phyloP scores from a whole-genome alignment of 1,140 invertebrate genomes.

The Acarapis woodi region DNA sequence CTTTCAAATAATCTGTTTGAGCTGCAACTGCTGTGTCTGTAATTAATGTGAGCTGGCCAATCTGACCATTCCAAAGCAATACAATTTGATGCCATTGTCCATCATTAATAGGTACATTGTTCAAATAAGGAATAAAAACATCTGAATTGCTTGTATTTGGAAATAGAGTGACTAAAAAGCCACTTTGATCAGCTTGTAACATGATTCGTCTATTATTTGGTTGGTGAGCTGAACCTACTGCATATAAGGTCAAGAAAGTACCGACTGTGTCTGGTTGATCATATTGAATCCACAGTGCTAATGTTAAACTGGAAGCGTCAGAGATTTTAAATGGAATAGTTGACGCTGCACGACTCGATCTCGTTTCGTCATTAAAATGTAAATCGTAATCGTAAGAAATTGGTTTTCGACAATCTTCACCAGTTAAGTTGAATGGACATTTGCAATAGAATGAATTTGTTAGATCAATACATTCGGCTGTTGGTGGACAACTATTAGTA shows the following conservation, averaged over 20 bases:
- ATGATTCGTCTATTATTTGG: slow-evolving; percentile 42
- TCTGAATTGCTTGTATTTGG: slow-evolving; percentile 39
- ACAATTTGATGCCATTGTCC: slow-evolving; percentile 89
- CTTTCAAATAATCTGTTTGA: slow-evolving; percentile 9
- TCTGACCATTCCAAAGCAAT: slow-evolving; percentile 65
- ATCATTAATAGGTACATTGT: slow-evolving; percentile 61
- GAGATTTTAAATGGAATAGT: slow-evolving; percentile 59
- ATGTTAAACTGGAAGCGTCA: slow-evolving; percentile 36
- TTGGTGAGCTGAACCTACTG: slow-evolving; percentile 44
- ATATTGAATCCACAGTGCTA: slow-evolving; percentile 88
- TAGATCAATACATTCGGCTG: slow-evolving; percentile 71
- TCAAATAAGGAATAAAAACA: slow-evolving; percentile 68
- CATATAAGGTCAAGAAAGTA: slow-evolving; percentile 73
- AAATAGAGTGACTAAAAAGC: slow-evolving; percentile 61
- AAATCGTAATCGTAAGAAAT: slow-evolving; percentile 86
- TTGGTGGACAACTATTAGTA: slow-evolving; percentile 72
- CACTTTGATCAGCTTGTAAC: slow-evolving; percentile 61
- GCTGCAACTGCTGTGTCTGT: slow-evolving; percentile 75
- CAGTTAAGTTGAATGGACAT: slow-evolving; percentile 81
- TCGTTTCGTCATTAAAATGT: slow-evolving; percentile 58
- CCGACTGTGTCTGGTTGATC: slow-evolving; percentile 58
- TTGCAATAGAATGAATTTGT: slow-evolving; percentile 75
- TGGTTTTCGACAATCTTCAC: slow-evolving; percentile 78
- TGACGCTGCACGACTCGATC: slow-evolving; percentile 53
- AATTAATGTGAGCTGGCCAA: slow-evolving; percentile 44